A percentile compares a stretch with the other conserved stretches of the same genome.
Evolutionary conservation across 2,888 invertebrate genomes (phyloP).

Genomic region (Chironomus riparius): DNA sequence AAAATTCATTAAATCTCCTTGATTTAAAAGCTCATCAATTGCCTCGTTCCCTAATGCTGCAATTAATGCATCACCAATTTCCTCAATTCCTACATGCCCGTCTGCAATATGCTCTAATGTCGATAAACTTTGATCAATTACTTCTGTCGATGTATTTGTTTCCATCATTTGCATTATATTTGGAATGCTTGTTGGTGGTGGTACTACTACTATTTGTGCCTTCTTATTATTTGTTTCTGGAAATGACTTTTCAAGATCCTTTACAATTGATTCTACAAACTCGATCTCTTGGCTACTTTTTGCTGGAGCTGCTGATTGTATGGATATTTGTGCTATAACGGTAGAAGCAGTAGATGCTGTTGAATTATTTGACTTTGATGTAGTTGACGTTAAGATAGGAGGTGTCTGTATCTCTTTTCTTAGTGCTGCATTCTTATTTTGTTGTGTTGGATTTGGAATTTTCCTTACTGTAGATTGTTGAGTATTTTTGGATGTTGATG

Average conservation of each 20-base stretch:
- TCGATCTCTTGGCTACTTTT: constrained; percentile 15
- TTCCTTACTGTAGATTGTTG: constrained; percentile 34
- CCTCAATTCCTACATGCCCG: constrained; percentile 1
- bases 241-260: constrained; percentile 19
- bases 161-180: constrained; percentile 26
- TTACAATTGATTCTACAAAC: constrained; percentile 14
- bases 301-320: constrained; percentile 1
- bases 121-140: constrained; percentile 4
- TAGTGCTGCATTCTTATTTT: background rate
- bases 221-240: background rate
- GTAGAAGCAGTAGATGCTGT: background rate
- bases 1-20: constrained; percentile 18
- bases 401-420: background rate
- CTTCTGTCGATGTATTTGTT: background rate
- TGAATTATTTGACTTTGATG: background rate
- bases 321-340: background rate
- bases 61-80: background rate
- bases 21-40: constrained; percentile 14
- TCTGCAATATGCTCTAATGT: background rate
- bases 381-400: background rate
- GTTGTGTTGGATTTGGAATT: background rate
- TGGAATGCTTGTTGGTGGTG: background rate
- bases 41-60: constrained; percentile 18
- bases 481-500: constrained; percentile 34
- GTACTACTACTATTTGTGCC: background rate